Conservation (phyloP, 2,113 vertebrate species). For the Mormyrus iriodes region DNA sequence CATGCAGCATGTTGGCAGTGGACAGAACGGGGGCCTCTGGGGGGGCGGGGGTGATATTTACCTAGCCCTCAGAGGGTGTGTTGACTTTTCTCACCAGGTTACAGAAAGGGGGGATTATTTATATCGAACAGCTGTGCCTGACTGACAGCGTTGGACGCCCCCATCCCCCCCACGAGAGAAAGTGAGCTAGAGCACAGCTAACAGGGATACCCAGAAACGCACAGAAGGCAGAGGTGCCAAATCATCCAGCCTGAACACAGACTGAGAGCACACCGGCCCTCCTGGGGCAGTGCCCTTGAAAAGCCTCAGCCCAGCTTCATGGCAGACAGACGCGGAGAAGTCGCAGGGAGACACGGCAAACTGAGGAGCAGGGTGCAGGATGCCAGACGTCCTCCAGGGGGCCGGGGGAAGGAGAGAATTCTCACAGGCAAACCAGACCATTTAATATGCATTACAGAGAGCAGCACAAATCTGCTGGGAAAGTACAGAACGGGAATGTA, state of each 20-base stretch:
- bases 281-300: neutral
- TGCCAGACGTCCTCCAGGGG: neutral
- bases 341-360: neutral
- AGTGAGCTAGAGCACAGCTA: neutral
- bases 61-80: slow-evolving; percentile 77
- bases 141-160: slow-evolving; percentile 53
- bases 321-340: too few species aligned
- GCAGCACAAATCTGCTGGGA: too few species aligned
- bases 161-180: neutral
- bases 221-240: neutral
- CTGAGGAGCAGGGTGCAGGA: neutral
- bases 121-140: slow-evolving; percentile 58
- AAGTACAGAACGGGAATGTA: neutral
- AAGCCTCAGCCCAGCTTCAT: neutral
- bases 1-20: neutral
- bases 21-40: neutral
- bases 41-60: slow-evolving; percentile 55
- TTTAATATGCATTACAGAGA: neutral
- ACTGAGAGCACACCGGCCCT: neutral
- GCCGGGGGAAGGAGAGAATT: neutral
- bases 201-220: neutral
- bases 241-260: neutral
- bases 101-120: slow-evolving; percentile 74
- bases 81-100: slow-evolving; percentile 81
- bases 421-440: neutral